Base-by-base conservation (phyloP, 2,113 vertebrate species). In the Neolamprologus fasciatus region DNA sequence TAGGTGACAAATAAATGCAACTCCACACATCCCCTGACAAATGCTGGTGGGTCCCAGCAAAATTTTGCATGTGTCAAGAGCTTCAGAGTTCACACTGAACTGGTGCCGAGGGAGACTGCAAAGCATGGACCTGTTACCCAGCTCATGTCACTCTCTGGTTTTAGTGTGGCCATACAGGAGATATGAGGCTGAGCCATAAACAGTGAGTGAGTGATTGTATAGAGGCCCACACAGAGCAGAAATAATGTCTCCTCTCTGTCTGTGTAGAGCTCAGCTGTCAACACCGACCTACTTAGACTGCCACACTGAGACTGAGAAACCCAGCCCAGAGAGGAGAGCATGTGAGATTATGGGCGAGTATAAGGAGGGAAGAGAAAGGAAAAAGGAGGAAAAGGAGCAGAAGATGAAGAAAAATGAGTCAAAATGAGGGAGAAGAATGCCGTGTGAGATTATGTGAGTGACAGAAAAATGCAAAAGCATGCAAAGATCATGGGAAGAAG, bases 221-320 rank as follows among this genome's bases (percentile, higher is more conserved):
- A 83, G 86, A 83, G 84, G 85, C 90, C 87, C 93, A 93, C 90
- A 92, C 90, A 82, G 89, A 84, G 90, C 90, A 89, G 83, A 55
- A 92, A 93, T 90, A 92, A 91, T 80, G 87, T 92, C 91, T 91
- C 89, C 81, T 87, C 88, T 89, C 86, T 89, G 86, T 92, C 87
- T 90, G 87, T 33, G 90, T n/a, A 3, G 63, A 93, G 90, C 92
- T 91, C 89, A 92, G 94, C 90, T 92, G 90, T 93, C 94, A 93
- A 87, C 89, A 88, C 51, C 91, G 94, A 94, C 94, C 94, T 94
- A 94, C 89, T 94, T 94, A 93, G 82, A 71, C 85, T 40, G 89
- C 86, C 87, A 86, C 82, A 35, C 80, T 54, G 85, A 87, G 50
- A 85, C 83, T 45, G 85, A 87, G 58, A 85, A 85, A 89, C 19